Evolutionary conservation across 1,140 invertebrate species (phyloP).

Genomic region (Tetraneura akinire): DNA sequence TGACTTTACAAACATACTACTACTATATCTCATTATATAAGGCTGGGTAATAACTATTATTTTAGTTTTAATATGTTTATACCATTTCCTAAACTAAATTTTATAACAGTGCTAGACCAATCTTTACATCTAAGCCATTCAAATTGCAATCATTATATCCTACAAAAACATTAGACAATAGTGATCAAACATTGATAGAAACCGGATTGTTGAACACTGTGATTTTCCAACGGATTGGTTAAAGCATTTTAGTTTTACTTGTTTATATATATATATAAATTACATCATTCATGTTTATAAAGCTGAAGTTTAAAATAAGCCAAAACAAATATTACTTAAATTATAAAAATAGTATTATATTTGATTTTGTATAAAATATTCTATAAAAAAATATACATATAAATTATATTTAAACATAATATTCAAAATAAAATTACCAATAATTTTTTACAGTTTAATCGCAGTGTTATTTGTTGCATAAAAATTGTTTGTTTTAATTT

Average conservation of each 20-base stretch:
- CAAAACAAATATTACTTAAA: not conserved
- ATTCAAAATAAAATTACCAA: slow-evolving; percentile 12
- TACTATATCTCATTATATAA: no score
- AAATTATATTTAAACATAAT: not conserved
- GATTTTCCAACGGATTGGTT: slow-evolving; percentile 79
- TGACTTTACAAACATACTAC: no score
- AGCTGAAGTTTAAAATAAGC: slow-evolving; percentile 25
- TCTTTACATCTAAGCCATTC: slow-evolving; percentile 75
- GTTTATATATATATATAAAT: no score
- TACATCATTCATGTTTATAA: slow-evolving; percentile 30
- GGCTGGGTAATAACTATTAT: no score
- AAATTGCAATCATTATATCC: slow-evolving; percentile 88
- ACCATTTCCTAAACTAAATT: slow-evolving; percentile 13
- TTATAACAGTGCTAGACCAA: slow-evolving; percentile 67
- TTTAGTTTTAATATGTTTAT: no score
- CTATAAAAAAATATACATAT: slow-evolving; percentile 12
- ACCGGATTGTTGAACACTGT: slow-evolving; percentile 88
- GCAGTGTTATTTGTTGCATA: not conserved
- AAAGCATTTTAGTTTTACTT: slow-evolving; percentile 54
- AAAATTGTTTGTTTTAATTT: slow-evolving; percentile 30
- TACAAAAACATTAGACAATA: slow-evolving; percentile 78
- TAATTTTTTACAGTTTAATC: slow-evolving; percentile 6
- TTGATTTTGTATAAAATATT: slow-evolving; percentile 41
- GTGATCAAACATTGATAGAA: slow-evolving; percentile 73
- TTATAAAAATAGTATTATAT: slow-evolving; percentile 33